phyloP scores from a whole-genome alignment of 2,113 vertebrate species.

The Tupaia chinensis region DNA sequence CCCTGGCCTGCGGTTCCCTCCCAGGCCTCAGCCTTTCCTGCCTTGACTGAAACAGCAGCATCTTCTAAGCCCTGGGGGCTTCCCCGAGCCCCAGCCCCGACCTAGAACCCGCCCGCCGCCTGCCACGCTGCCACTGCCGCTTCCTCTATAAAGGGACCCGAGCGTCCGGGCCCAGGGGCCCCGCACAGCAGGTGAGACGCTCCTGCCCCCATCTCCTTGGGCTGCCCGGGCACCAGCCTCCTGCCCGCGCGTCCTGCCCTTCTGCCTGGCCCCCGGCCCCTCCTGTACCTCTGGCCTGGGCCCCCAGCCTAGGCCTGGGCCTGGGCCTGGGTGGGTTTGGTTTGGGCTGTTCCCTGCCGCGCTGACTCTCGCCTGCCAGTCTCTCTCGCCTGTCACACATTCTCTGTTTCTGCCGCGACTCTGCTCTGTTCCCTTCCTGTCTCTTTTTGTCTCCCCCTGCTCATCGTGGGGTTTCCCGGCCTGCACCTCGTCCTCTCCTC shows the following conservation, averaged over 20 bases:
- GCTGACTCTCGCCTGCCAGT: not conserved
- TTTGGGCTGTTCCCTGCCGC: not conserved
- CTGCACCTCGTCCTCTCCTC: not conserved
- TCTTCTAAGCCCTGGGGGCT: constrained; percentile 82
- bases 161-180: constrained; percentile 65
- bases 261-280: not conserved
- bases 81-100: constrained; percentile 77
- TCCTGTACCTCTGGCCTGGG: not conserved
- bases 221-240: not conserved
- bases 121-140: constrained; percentile 76
- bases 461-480: constrained; percentile 1
- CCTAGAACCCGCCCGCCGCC: constrained; percentile 80
- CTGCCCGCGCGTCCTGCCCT: not conserved
- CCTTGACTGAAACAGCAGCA: constrained; percentile 73
- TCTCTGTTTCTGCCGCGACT: not conserved
- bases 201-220: constrained; percentile 12
- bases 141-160: constrained; percentile 84
- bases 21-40: constrained; percentile 82
- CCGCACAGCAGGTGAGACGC: constrained; percentile 78
- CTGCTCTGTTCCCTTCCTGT: not conserved
- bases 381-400: not conserved
- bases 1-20: constrained; percentile 75
- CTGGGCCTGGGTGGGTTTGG: not conserved
- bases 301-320: not conserved
- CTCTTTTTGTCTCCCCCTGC: not conserved